These are phyloP conservation scores for Mactromeris polynyma DNA, from an alignment of 2,888 invertebrate species.

Conservation along the genomic window DNA sequence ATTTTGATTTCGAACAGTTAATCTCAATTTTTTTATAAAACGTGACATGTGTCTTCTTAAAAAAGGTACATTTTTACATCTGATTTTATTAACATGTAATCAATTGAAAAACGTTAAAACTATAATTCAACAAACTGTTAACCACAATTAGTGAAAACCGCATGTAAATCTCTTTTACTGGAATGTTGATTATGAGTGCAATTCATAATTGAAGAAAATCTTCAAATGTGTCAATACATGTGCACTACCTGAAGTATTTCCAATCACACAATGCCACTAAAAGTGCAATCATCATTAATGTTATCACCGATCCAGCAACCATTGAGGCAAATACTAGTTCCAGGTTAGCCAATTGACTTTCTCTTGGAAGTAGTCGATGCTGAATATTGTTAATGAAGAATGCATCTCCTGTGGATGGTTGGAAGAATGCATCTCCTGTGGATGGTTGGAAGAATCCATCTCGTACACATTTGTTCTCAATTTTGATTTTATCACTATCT, in stretches of 20 bases:
- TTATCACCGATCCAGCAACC: constrained; percentile 55
- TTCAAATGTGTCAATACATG: not conserved
- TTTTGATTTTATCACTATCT: constrained; percentile 37
- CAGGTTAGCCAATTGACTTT: constrained; percentile 47
- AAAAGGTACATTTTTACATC: no score
- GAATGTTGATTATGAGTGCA: no score
- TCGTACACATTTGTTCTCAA: constrained; percentile 43
- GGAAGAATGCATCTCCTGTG: constrained; percentile 29
- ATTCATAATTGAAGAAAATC: no score
- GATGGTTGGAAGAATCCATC: constrained; percentile 16
- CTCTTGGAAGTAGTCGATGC: not conserved
- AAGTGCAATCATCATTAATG: constrained; percentile 42
- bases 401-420: not conserved
- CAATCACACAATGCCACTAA: constrained; percentile 43
- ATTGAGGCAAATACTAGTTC: constrained; percentile 45
- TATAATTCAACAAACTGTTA: no score
- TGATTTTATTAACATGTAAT: no score
- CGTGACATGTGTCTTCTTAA: no score
- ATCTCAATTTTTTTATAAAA: no score
- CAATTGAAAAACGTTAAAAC: no score
- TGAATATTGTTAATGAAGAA: not conserved
- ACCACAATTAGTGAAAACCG: no score
- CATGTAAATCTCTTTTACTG: no score
- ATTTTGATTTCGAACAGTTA: no score
- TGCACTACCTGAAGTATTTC: constrained; percentile 25